phyloP scores from a whole-genome alignment of 2,888 invertebrate genomes.

The Pterobdella sp. region DNA sequence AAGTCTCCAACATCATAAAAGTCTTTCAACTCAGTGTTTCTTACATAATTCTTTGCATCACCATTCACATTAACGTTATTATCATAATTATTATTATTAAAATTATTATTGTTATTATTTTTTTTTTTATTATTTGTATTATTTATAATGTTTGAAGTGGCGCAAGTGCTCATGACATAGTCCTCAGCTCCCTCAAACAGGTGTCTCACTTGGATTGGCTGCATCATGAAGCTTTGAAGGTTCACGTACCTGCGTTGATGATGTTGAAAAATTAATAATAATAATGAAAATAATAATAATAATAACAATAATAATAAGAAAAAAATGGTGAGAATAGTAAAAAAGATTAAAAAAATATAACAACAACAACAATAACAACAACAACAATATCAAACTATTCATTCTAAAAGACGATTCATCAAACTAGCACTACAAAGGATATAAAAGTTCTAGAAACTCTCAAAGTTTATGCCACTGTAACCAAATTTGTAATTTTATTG shows the following conservation, averaged over 20 bases:
- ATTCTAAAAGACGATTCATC: background rate
- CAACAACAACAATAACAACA: background rate
- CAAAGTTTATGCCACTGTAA: background rate
- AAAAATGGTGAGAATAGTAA: background rate
- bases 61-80: slow-evolving; percentile 16
- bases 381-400: background rate
- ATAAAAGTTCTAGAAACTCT: too few relatives aligned
- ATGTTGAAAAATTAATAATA: background rate
- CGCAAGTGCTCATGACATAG: slow-evolving; percentile 31
- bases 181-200: slow-evolving; percentile 59
- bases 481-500: too few relatives aligned
- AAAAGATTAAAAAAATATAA: background rate
- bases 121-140: too few relatives aligned
- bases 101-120: too few relatives aligned
- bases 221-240: slow-evolving; percentile 43
- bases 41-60: too few relatives aligned
- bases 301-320: background rate
- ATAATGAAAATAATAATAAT: background rate
- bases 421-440: background rate
- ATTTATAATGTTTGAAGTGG: too few relatives aligned
- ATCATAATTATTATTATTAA: slow-evolving; percentile 49
- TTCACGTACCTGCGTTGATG: slow-evolving; percentile 45
- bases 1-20: too few relatives aligned
- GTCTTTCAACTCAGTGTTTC: too few relatives aligned
- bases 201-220: slow-evolving; percentile 52